Evolutionary conservation across 2,888 invertebrate species (phyloP), one percentile per base, ranked within the genome.

Genomic region (Caenorhabditis angaria): DNA sequence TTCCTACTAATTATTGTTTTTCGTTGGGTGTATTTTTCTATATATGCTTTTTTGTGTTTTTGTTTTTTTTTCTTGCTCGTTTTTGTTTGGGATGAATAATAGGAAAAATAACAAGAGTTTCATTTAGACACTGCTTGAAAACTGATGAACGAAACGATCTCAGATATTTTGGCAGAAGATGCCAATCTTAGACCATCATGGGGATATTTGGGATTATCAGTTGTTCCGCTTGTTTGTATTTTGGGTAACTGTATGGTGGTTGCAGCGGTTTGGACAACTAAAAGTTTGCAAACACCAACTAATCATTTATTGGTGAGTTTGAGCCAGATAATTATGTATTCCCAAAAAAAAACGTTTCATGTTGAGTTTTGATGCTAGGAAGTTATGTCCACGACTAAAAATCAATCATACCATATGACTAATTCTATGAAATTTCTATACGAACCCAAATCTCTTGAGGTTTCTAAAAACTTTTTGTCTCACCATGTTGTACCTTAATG

Each of bases 261-360:
- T 27, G 78, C 79, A 25, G 86, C 86, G 12, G 86, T 86, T 10
- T 84, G 81, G 80, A 83, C 84, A 27, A 87, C 84, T 1, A 74
- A 68, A 61, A 76, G 78, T 29, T 77, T 86, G 22, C 86, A 86
- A 65, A 87, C 86, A 2, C 87, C 86, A n/a, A 86, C 86, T 10
- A 82, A 82, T 61, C 80, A 81, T 61, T 67, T 82, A 48, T 63
- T 82, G 65, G 82, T 77, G 22, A 14, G 41, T 41, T 12, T 18
- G 65, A 28, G 41, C 3, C 3, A 41, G 10, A 14, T 41, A 3
- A 41, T 6, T 5, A 18, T 41, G 41, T 41, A 41, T 41, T 18
- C 10, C 10, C 41, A 41, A 18, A 3, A 41, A 41, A 32, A 8
- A 32, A 12, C 32, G n/a, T n/a, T n/a, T n/a, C n/a, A n/a, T n/a